Evolutionary conservation across 2,888 invertebrate species (phyloP).

Genomic region (Dryadula phaetusa): DNA sequence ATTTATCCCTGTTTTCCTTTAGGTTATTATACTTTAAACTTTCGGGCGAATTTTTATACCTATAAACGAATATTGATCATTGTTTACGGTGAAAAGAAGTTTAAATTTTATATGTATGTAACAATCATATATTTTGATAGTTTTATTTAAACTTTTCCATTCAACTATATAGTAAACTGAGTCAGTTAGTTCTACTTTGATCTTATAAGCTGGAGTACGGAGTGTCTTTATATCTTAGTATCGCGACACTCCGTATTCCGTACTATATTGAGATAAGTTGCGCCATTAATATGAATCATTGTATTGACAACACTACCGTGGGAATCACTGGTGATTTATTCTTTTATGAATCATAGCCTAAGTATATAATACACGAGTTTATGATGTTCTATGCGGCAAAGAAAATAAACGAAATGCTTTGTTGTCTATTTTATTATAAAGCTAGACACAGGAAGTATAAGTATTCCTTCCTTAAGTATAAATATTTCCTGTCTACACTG

Average conservation of each 20-base stretch:
- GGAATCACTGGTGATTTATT: constrained; percentile 40
- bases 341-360: constrained; percentile 25
- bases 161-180: too few species aligned
- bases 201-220: too few species aligned
- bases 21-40: neutral
- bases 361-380: constrained; percentile 9
- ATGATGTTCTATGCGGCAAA: neutral
- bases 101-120: neutral
- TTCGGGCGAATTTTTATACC: too few species aligned
- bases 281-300: constrained; percentile 46
- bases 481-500: too few species aligned
- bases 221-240: too few species aligned
- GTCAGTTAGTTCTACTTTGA: too few species aligned
- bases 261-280: constrained; percentile 49
- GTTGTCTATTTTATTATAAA: neutral
- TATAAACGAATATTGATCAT: neutral
- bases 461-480: too few species aligned
- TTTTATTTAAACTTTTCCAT: too few species aligned
- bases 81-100: neutral
- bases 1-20: neutral
- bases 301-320: constrained; percentile 31
- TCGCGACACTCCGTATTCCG: too few species aligned
- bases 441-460: too few species aligned
- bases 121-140: too few species aligned
- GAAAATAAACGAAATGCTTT: neutral